phyloP scores from a whole-genome alignment of 2,113 vertebrate genomes.

The Catharus fuscescens region DNA sequence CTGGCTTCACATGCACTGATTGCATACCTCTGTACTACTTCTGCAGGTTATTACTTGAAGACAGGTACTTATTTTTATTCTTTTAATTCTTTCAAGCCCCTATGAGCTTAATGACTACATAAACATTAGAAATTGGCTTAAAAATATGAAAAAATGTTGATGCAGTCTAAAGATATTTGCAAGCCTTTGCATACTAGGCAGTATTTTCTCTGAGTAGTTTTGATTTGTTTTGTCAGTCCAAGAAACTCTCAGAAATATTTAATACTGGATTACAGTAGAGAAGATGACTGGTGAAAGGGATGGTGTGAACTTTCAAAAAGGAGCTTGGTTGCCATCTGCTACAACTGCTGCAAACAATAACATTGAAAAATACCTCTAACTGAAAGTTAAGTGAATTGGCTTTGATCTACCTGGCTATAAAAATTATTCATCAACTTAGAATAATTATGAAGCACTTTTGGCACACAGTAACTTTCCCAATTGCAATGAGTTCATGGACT shows the following conservation, averaged over 20 bases:
- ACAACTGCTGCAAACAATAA: not conserved
- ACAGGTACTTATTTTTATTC: not conserved
- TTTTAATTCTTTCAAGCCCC: not conserved
- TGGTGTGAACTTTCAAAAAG: not conserved
- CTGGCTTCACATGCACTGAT: not conserved
- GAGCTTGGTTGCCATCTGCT: not conserved
- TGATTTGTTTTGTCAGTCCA: not conserved
- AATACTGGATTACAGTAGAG: not conserved
- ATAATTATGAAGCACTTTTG: not conserved
- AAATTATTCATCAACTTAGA: not conserved
- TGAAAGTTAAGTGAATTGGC: not conserved
- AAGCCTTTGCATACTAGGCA: fast-evolving
- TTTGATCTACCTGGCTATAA: not conserved
- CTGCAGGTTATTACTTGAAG: not conserved
- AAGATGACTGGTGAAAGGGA: not conserved
- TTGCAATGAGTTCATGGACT: not conserved
- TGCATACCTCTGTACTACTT: not conserved
- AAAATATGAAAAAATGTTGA: not conserved
- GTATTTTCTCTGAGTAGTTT: not conserved
- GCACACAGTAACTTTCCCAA: not conserved
- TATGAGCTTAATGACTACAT: not conserved
- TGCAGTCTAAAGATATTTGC: not conserved
- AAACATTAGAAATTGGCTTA: not conserved
- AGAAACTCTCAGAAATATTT: not conserved
- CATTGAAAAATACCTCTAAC: not conserved